Evolutionary conservation across 2,113 vertebrate genomes (phyloP).

Genomic region (Clarias macrocephalus): DNA sequence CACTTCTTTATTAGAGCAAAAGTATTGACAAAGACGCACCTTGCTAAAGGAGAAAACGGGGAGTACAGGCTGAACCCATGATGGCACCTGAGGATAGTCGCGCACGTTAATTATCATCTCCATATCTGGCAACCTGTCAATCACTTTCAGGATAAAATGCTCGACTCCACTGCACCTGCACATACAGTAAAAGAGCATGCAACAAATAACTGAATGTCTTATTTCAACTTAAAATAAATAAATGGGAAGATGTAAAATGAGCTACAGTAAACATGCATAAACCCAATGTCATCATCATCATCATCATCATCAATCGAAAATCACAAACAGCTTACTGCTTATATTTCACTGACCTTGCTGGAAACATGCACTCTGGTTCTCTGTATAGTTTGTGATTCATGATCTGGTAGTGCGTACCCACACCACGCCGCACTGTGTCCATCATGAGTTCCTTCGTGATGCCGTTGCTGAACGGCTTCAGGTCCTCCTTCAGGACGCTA

Average conservation of each 20-base stretch:
- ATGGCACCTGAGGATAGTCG: slow-evolving; percentile 92
- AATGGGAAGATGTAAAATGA: background rate
- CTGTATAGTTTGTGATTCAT: slow-evolving; percentile 85
- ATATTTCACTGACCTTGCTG: slow-evolving; percentile 82
- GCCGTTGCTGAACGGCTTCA: slow-evolving; percentile 80
- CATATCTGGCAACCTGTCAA: slow-evolving; percentile 84
- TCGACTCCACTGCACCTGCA: slow-evolving; percentile 92
- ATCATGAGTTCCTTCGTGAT: slow-evolving; percentile 82
- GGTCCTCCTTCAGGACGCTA: slow-evolving; percentile 85
- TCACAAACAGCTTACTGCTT: background rate
- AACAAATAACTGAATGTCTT: too few relatives aligned
- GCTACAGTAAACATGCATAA: background rate
- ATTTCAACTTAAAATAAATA: background rate
- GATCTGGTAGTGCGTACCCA: slow-evolving; percentile 95
- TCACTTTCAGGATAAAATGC: slow-evolving; percentile 88
- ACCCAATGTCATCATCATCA: background rate
- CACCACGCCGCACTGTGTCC: slow-evolving; percentile 76
- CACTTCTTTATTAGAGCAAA: background rate
- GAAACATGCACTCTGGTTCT: slow-evolving; percentile 93
- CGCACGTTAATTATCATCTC: slow-evolving; percentile 95
- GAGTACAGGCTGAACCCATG: slow-evolving; percentile 83
- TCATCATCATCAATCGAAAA: background rate
- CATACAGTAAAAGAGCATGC: background rate
- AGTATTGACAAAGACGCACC: slow-evolving; percentile 66
- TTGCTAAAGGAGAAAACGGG: slow-evolving; percentile 98